These are phyloP conservation scores for Hyposoter didymator DNA, from an alignment of 2,888 invertebrate genomes.

Conservation along the genomic window DNA sequence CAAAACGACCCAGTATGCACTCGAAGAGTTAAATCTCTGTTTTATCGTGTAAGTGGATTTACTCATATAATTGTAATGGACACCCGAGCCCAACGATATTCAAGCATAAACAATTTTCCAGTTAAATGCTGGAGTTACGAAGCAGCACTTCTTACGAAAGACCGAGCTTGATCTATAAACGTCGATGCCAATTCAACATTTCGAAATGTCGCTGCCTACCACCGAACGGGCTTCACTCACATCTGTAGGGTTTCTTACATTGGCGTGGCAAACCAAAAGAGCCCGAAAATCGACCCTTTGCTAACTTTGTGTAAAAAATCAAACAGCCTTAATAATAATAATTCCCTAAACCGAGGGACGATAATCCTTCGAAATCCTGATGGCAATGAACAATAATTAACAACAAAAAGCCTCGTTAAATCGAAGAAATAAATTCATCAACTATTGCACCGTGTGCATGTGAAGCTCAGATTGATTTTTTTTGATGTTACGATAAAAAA, in stretches of 20 bases:
- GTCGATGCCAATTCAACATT: slow-evolving; percentile 76
- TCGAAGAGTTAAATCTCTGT: background rate
- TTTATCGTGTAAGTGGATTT: background rate
- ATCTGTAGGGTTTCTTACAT: slow-evolving; percentile 76
- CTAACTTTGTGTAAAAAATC: background rate
- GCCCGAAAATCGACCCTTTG: background rate
- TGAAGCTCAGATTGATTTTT: background rate
- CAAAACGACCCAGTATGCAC: background rate
- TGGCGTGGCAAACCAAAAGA: slow-evolving; percentile 62
- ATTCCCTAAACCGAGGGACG: too few species aligned
- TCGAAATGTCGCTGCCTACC: slow-evolving; percentile 74
- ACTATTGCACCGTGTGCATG: background rate
- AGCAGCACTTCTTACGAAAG: slow-evolving; percentile 52
- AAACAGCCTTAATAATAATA: background rate
- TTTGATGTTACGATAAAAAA: background rate
- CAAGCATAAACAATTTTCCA: background rate
- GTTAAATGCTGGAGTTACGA: slow-evolving; percentile 28
- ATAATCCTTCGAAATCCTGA: background rate
- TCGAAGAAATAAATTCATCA: background rate
- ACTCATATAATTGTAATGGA: slow-evolving; percentile 4
- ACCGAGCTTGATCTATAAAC: slow-evolving; percentile 72
- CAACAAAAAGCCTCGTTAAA: background rate
- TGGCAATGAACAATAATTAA: background rate
- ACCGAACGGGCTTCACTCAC: slow-evolving; percentile 75
- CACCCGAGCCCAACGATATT: background rate